These are phyloP conservation scores for Linyphia triangularis DNA, from an alignment of 2,888 invertebrate genomes.

Conservation along the genomic window DNA sequence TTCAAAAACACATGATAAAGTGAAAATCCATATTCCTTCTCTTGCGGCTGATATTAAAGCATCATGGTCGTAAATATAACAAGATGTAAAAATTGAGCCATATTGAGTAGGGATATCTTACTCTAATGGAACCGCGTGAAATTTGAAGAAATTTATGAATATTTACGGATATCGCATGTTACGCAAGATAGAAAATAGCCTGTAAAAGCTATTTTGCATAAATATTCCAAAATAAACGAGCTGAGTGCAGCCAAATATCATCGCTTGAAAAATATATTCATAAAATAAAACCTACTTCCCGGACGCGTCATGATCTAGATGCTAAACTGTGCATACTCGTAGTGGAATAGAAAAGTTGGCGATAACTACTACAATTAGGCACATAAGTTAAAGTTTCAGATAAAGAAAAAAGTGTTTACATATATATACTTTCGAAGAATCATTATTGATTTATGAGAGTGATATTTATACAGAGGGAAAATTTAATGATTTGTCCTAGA, in stretches of 20 bases:
- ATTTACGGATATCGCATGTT: slow-evolving; percentile 24
- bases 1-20: slow-evolving; percentile 39
- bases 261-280: neutral
- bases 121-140: neutral
- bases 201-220: slow-evolving; percentile 30
- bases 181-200: slow-evolving; percentile 3
- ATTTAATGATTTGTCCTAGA: too few species aligned
- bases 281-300: neutral
- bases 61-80: slow-evolving; percentile 35
- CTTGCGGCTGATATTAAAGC: slow-evolving; percentile 47
- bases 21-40: slow-evolving; percentile 38
- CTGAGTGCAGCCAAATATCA: neutral
- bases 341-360: neutral
- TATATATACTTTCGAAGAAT: too few species aligned
- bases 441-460: too few species aligned
- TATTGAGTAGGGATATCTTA: slow-evolving; percentile 31
- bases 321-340: neutral
- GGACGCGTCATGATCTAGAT: neutral
- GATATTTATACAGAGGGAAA: too few species aligned
- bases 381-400: too few species aligned
- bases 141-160: slow-evolving; percentile 46
- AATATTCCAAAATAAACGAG: slow-evolving; percentile 45
- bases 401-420: too few species aligned
- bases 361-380: too few species aligned
- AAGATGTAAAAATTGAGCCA: slow-evolving; percentile 32